These are phyloP conservation scores for Acleris sparsana DNA, from an alignment of 2,888 invertebrate species.

Conservation along the genomic window DNA sequence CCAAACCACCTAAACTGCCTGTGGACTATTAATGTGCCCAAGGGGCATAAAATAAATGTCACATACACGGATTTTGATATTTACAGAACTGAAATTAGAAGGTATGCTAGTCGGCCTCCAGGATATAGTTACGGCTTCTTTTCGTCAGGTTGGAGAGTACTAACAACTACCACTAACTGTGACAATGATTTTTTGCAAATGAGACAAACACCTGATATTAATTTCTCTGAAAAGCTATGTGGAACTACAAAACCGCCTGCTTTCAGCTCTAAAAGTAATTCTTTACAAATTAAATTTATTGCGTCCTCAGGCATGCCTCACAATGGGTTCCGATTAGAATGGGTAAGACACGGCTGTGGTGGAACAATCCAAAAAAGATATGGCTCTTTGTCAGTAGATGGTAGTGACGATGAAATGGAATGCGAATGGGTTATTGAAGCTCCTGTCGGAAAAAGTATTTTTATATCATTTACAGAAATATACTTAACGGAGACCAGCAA, in stretches of 20 bases:
- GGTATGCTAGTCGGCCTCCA: neutral
- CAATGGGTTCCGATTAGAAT: slow-evolving; percentile 93
- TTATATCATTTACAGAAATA: slow-evolving; percentile 85
- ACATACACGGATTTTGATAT: slow-evolving; percentile 91
- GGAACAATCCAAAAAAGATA: slow-evolving; percentile 82
- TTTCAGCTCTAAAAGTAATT: slow-evolving; percentile 82
- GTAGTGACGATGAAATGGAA: slow-evolving; percentile 81
- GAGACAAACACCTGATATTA: slow-evolving; percentile 66
- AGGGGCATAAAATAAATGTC: slow-evolving; percentile 90
- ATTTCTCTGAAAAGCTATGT: slow-evolving; percentile 70
- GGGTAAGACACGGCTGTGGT: slow-evolving; percentile 90
- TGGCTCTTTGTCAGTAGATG: slow-evolving; percentile 86
- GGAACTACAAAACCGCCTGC: slow-evolving; percentile 75
- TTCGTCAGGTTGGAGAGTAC: slow-evolving; percentile 3
- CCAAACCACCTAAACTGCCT: slow-evolving; percentile 86
- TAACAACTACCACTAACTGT: slow-evolving; percentile 63
- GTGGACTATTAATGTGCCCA: slow-evolving; percentile 89
- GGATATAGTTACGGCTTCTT: no score
- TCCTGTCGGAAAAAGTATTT: slow-evolving; percentile 85
- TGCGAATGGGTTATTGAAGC: slow-evolving; percentile 92
- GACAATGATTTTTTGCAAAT: slow-evolving; percentile 84
- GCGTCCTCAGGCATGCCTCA: slow-evolving; percentile 81
- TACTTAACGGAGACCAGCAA: slow-evolving; percentile 82
- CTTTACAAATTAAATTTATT: slow-evolving; percentile 86
- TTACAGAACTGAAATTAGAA: slow-evolving; percentile 37